phyloP scores from a whole-genome alignment of 2,113 vertebrate species.

The Lamprotornis superbus region DNA sequence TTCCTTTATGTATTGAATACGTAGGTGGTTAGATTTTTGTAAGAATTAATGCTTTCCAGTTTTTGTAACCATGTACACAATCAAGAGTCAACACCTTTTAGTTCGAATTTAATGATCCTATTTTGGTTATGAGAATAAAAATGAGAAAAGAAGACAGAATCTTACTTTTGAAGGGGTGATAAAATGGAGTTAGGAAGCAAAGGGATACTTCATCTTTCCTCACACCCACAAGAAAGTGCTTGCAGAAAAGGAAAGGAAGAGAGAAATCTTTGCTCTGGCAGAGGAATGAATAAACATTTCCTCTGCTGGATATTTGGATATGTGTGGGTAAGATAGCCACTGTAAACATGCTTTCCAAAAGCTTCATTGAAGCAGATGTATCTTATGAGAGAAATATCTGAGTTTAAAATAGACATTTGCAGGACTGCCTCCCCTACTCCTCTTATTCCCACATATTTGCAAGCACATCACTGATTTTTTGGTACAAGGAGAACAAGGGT shows the following conservation, averaged over 20 bases:
- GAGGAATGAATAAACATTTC: background rate
- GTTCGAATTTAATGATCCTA: background rate
- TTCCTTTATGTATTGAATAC: background rate
- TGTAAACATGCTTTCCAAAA: background rate
- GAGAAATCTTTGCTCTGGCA: background rate
- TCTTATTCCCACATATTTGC: background rate
- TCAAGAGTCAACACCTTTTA: background rate
- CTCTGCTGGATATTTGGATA: background rate
- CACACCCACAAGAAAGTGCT: background rate
- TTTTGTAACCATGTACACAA: background rate
- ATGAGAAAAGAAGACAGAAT: background rate
- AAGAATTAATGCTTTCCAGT: background rate
- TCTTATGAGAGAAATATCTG: background rate
- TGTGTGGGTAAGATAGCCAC: background rate
- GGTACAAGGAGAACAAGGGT: background rate
- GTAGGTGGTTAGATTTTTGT: background rate
- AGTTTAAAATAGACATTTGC: background rate
- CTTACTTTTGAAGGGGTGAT: background rate
- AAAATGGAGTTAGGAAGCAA: background rate
- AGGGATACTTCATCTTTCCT: background rate
- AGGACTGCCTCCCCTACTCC: rapidly evolving
- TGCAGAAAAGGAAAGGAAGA: background rate
- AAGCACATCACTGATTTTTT: background rate
- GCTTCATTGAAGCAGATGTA: background rate
- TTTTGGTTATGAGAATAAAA: background rate